Base-by-base conservation (phyloP, 2,888 invertebrate genomes). In the Salpingus planirostris region DNA sequence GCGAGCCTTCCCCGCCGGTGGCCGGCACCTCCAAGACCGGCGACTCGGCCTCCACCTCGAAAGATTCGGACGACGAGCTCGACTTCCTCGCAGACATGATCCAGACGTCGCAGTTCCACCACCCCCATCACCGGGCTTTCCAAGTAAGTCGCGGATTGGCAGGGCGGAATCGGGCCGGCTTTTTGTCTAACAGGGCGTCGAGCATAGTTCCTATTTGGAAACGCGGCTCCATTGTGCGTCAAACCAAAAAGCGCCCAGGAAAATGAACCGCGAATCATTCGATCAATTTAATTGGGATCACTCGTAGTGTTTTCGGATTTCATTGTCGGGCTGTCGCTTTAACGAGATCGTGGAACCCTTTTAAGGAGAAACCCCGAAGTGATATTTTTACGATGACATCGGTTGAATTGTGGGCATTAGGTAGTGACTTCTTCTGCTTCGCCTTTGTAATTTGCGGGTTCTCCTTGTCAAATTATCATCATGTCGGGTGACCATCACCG, bases 31-130 rank as follows among this genome's bases (percentile, higher is more conserved):
- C 55, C 3, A 24, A 33, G 4, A 24, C 28, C 14, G 40, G 33
- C 38, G 46, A 29, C 27, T 33, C 38, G 25, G 44, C 43, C 22
- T 42, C 49, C 24, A 44, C 33, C 15, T 37, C 42, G 13, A 44
- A 52, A 39, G 54, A 56, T 29, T 50, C 60, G 32, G 62, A 60
- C 55, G 67, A 70, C 51, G 68, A 70, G 44, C 57, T 68, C 36
- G 68, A 69, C 48, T 58, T 68, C 25, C 54, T 69, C 52, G 64
- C 65, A 55, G 70, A 73, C 51, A 76, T 77, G 76, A 74, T 76
- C 62, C 76, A 76, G 62, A 73, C 76, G 43, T 70, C 75, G 43
- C 74, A 74, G 47, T 73, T 74, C 50, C 74, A 76, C 56, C 73
- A 70, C 53, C 67, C 70, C 48, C 71, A 71, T 50, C 68, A 78